Base-by-base conservation (phyloP, 1,140 invertebrate genomes). In the Dryas iulia region DNA sequence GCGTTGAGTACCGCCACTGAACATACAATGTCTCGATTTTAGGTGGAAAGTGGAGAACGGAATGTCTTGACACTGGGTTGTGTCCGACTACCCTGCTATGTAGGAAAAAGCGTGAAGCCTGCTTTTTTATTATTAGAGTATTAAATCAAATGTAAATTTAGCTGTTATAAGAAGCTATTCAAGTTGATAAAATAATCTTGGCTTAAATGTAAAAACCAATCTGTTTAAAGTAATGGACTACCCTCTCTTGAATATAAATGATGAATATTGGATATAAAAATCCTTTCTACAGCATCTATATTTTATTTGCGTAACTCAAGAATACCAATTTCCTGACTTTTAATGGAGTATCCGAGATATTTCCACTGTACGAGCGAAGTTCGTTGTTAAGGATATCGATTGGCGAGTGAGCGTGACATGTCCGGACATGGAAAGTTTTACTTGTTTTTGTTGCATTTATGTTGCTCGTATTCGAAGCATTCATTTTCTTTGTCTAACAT, bases 241-340 rank as follows among this genome's bases (percentile, higher is more conserved):
- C 53, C 39, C 24, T 56, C 23, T 14, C 23, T 25, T 25, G 53
- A 56, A 56, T 56, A 56, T 26, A 26, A 56, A 56, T 25, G 23
- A 25, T 56, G 11, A 24, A 56, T 25, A 56, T 24, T 56, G 53
- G 24, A 56, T 56, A 47, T 47, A 47, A 47, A 21, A 47, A 47
- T 47, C 7, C 39, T 10, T 47, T 47, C 33, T 62, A 12, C 25
- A 53, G 59, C 35, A 26, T 28, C 39, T 62, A 23, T 28, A 61
- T 47, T 61, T 25, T 61, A 62, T 62, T 24, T 39, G 35, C 59
- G 39, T 62, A 62, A 52, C 59, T 60, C 31, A 62, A 52, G 59
- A 52, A 62, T 62, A 52, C 59, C 59, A 62, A 62, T 62, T 62
- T 62, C 59, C 59, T 62, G 59, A 62, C 59, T 62, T 62, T 62